phyloP scores from a whole-genome alignment of 23 tunicate species.

The Styela plicata region DNA sequence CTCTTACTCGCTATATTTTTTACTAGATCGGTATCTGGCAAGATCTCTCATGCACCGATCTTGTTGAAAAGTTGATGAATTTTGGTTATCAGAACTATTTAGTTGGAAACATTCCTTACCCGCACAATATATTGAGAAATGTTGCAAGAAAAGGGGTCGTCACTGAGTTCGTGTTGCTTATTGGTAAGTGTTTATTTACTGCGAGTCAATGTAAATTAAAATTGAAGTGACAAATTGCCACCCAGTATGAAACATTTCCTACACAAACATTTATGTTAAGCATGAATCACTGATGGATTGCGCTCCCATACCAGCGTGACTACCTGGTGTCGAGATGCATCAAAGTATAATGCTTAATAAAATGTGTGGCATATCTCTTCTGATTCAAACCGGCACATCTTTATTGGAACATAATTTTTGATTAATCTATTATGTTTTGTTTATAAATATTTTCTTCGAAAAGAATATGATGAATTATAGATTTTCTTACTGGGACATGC shows the following conservation, averaged over 20 bases:
- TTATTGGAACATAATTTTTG: too few relatives aligned
- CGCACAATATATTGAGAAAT: slow-evolving; percentile 94
- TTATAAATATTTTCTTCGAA: too few relatives aligned
- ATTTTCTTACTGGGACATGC: too few relatives aligned
- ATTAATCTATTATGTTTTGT: too few relatives aligned
- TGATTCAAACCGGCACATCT: too few relatives aligned
- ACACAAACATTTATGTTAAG: neutral
- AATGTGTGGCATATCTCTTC: too few relatives aligned
- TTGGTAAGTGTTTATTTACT: slow-evolving; percentile 51
- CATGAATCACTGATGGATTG: too few relatives aligned
- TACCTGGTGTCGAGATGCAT: too few relatives aligned
- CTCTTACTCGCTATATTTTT: too few relatives aligned
- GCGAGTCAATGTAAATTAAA: neutral
- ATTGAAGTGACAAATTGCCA: neutral
- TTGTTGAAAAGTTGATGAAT: slow-evolving; percentile 52
- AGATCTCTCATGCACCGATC: slow-evolving; percentile 51
- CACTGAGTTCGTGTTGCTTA: slow-evolving; percentile 83
- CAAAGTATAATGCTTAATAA: too few relatives aligned
- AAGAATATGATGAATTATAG: too few relatives aligned
- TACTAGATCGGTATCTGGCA: slow-evolving; percentile 74
- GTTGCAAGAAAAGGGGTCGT: slow-evolving; percentile 85
- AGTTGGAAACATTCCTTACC: slow-evolving; percentile 81
- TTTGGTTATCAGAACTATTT: slow-evolving; percentile 87
- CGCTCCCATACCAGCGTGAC: too few relatives aligned
- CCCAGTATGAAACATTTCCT: neutral